Evolutionary conservation across 2,113 vertebrate species (phyloP).

Genomic region (Amphiprion percula): DNA sequence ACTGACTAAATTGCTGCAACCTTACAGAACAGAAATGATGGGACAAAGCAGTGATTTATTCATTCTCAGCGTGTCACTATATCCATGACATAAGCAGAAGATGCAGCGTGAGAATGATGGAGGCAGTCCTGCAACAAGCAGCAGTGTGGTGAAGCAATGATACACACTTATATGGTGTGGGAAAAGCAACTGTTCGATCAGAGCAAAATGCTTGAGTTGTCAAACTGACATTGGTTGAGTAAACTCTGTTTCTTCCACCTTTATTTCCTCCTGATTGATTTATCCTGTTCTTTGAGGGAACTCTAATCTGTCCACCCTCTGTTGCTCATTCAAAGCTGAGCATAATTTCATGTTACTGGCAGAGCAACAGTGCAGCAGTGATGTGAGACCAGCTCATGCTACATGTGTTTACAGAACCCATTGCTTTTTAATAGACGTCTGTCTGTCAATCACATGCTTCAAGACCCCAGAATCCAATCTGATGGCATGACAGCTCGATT

Average conservation of each 20-base stretch:
- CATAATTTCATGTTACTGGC: conserved; percentile 14
- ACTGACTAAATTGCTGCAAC: conserved; percentile 38
- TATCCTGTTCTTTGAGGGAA: conserved; percentile 7
- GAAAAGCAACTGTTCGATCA: conserved; percentile 52
- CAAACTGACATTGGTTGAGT: conserved; percentile 18
- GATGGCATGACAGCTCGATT: conserved; percentile 54
- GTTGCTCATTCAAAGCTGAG: neutral
- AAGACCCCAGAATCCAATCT: conserved; percentile 27
- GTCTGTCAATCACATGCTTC: conserved; percentile 51
- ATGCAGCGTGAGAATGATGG: conserved; percentile 43
- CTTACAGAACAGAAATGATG: conserved; percentile 36
- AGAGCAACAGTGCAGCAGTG: conserved; percentile 1
- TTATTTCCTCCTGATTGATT: conserved; percentile 22
- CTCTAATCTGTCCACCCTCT: conserved; percentile 17
- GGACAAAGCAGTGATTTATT: conserved; percentile 55
- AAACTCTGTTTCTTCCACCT: neutral
- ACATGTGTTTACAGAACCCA: conserved; percentile 30
- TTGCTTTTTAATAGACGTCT: conserved; percentile 22
- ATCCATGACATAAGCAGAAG: conserved; percentile 51
- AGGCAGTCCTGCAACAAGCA: conserved; percentile 22
- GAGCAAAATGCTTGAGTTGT: conserved; percentile 24
- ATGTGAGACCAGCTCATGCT: conserved; percentile 20
- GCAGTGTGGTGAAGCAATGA: conserved; percentile 47
- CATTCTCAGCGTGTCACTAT: conserved; percentile 33
- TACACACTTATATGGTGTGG: conserved; percentile 5